These are phyloP conservation scores for Hirtodrosophila cameraria DNA, from an alignment of 2,888 invertebrate genomes.

Conservation along the genomic window DNA sequence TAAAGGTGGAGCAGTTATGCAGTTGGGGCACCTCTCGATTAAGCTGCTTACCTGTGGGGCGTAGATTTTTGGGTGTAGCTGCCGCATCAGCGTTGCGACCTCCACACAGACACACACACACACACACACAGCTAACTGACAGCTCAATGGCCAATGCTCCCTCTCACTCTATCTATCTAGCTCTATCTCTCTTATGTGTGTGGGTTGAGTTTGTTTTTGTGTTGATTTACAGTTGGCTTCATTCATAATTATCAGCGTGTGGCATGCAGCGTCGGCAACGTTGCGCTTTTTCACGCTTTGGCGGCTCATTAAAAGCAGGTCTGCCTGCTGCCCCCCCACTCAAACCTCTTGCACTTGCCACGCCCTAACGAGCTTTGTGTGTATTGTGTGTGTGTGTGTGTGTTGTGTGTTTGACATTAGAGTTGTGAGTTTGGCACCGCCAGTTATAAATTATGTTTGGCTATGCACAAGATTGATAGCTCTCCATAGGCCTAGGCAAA, in stretches of 20 bases:
- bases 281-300: conserved; percentile 78
- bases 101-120: conserved; percentile 28
- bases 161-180: conserved; percentile 4
- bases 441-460: conserved; percentile 77
- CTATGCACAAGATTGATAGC: conserved; percentile 73
- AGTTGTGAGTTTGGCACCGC: conserved; percentile 24
- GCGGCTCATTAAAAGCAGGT: conserved; percentile 72
- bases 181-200: conserved; percentile 44
- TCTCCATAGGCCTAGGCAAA: conserved; percentile 44
- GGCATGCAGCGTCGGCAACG: conserved; percentile 38
- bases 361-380: conserved; percentile 43
- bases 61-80: conserved; percentile 76
- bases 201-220: conserved; percentile 72
- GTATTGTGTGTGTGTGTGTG: conserved; percentile 19
- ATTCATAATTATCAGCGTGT: conserved; percentile 72
- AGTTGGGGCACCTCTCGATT: conserved; percentile 55
- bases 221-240: conserved; percentile 75
- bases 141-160: conserved; percentile 68
- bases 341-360: conserved; percentile 34
- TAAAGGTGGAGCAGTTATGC: neutral
- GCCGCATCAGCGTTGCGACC: conserved; percentile 64
- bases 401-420: conserved; percentile 23
- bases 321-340: conserved; percentile 19
- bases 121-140: conserved; percentile 42
- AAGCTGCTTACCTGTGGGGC: conserved; percentile 78